Base-by-base conservation (phyloP, 2,113 vertebrate genomes). In the Plecotus auritus region DNA sequence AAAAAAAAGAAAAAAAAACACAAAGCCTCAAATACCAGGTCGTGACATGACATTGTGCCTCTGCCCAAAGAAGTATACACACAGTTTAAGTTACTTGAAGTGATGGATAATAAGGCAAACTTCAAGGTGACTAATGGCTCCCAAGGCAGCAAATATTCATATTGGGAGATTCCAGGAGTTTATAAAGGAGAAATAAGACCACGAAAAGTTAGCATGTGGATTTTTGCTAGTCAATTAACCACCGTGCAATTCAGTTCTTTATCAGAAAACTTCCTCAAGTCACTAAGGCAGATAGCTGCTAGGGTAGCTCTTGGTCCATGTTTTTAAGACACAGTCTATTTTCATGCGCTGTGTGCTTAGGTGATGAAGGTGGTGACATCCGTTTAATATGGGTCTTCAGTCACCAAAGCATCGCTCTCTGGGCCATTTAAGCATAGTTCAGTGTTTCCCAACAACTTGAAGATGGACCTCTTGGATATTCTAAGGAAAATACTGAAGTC, bases 51-150 rank as follows among this genome's bases (percentile, higher is more conserved):
- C 4, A 23, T 3, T 67, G 73, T 95, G 67, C 28, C 26, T 93
- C 84, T 82, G 67, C 56, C 81, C 35, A 51, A 90, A 56, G 37
- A 93, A 76, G 73, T 64, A n/a, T n/a, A 66, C n/a, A 47, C 18
- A 42, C 78, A 47, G 45, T 92, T 45, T 61, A 94, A 47, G 64
- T 95, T 92, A 77, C 67, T 89, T 30, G 32, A 16, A 92, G 94
- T 69, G 82, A 93, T 80, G 30, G 82, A 88, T 88, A 95, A 66
- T 81, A 84, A 95, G 61, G 73, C 56, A 47, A 74, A 69, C 35
- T 89, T 92, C 56, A 40, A 74, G 93, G 77, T 81, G 85, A 83
- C 49, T 90, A 69, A 88, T 90, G 61, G 93, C 42, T 73, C 49
- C 61, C 10, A 51, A 54, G 85, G 81, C 77, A 86, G 76, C 14